These are phyloP conservation scores for Aspidapion aeneum DNA, from an alignment of 2,888 invertebrate genomes.

Conservation along the genomic window DNA sequence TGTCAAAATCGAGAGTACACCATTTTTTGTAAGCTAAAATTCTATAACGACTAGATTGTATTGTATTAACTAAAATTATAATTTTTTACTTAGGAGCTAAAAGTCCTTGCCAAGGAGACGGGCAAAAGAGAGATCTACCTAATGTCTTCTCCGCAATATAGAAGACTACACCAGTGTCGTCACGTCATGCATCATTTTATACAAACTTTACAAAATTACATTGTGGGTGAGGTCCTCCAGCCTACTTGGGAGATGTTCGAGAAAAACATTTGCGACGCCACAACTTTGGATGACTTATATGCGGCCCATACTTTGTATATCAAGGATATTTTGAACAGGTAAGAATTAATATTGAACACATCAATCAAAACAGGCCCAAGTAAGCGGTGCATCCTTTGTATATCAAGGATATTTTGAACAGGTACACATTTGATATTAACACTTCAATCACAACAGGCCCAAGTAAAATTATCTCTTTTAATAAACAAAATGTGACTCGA, in stretches of 20 bases:
- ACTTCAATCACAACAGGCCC: no score
- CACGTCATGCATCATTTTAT: conserved; percentile 76
- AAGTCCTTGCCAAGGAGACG: conserved; percentile 44
- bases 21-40: no score
- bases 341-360: conserved; percentile 34
- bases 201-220: conserved; percentile 71
- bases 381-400: conserved; percentile 70
- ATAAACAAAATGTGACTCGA: no score
- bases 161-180: conserved; percentile 66
- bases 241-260: conserved; percentile 73
- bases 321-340: conserved; percentile 68
- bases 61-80: no score
- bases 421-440: conserved; percentile 45
- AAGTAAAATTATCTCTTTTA: no score
- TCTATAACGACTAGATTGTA: no score
- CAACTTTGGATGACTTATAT: conserved; percentile 70
- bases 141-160: conserved; percentile 63
- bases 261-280: conserved; percentile 60
- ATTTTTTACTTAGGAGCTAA: conserved; percentile 60
- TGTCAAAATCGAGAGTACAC: no score
- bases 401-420: conserved; percentile 69
- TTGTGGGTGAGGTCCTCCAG: conserved; percentile 71
- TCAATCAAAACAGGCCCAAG: no score
- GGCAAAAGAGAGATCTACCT: conserved; percentile 47
- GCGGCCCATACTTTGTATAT: conserved; percentile 69